Base-by-base conservation (phyloP, 2,888 invertebrate genomes). In the Oligia fasciuncula region DNA sequence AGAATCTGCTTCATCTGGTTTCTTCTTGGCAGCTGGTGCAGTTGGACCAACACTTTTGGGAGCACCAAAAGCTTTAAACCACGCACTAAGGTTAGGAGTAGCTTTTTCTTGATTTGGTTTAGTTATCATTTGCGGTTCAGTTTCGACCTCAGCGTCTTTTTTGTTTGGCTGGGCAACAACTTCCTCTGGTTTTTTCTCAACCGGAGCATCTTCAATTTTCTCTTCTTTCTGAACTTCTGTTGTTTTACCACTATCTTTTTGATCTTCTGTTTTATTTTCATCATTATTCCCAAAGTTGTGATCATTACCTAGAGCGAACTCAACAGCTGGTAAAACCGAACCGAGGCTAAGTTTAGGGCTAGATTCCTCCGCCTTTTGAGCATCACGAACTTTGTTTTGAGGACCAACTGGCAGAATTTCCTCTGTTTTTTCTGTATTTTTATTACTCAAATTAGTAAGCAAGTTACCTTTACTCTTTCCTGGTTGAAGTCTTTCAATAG, bases 41-140 rank as follows among this genome's bases (percentile, higher is more conserved):
- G 94, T 88, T 17, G 97, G 93, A 81, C 97, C 95, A 2, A 97
- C 96, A 82, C 97, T 97, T 94, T 98, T 98, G 0, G 99, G 99
- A 0, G 98, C 98, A 17, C 99, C 99, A 92, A 99, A 99, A 0
- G 99, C 99, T 94, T 98, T 99, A 85, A 99, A 98, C 99, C 99
- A 99, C 51, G 98, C 99, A 92, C 98, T 99, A 77, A 98, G 96
- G 95, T 99, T 98, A 1, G 99, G 99, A 60, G 98, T 98, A 35
- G 98, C 98, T 92, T 98, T 98, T 84, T 97, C 97, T 90, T 97
- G 97, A 83, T 97, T 97, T 43, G 94, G 96, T 88, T 96, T 96
- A 2, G 83, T 94, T 82, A 87, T 95, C 1, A 91, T 76, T 67
- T 91, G 92, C 6, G 93, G 93, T 81, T 96, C 96, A 49, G 95